Conservation (phyloP, 2,113 vertebrate genomes). For the Diphyllodes magnificus region DNA sequence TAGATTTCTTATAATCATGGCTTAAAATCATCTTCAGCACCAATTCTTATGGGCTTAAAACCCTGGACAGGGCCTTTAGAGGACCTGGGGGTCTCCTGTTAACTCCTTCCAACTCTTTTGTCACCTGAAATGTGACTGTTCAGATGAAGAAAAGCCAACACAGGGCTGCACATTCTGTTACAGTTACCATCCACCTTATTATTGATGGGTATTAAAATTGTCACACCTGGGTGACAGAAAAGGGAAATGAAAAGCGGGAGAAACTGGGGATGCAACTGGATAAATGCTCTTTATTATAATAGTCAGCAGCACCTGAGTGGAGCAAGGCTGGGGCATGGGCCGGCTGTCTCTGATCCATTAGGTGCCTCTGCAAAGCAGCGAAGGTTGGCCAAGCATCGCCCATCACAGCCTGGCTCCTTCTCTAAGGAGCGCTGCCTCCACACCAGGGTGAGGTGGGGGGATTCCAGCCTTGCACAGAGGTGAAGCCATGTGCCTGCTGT, state of each 20-base stretch:
- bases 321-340: neutral
- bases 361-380: neutral
- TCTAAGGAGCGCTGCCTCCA: neutral
- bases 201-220: neutral
- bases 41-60: neutral
- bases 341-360: neutral
- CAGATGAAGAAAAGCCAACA: neutral
- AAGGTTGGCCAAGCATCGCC: fast-evolving
- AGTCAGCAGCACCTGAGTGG: neutral
- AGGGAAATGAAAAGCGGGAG: neutral
- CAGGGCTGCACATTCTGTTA: neutral
- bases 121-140: neutral
- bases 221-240: neutral
- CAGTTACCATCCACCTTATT: neutral
- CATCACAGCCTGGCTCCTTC: neutral
- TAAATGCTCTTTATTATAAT: neutral
- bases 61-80: neutral
- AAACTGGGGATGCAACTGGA: neutral
- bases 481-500: neutral
- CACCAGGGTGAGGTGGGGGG: fast-evolving
- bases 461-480: neutral
- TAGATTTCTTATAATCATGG: conserved; percentile 34
- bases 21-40: conserved; percentile 6
- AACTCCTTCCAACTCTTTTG: neutral
- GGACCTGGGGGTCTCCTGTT: neutral